Evolutionary conservation across 1,140 invertebrate species (phyloP), one percentile per base, ranked within the genome.

Genomic region (Zaprionus inermis): DNA sequence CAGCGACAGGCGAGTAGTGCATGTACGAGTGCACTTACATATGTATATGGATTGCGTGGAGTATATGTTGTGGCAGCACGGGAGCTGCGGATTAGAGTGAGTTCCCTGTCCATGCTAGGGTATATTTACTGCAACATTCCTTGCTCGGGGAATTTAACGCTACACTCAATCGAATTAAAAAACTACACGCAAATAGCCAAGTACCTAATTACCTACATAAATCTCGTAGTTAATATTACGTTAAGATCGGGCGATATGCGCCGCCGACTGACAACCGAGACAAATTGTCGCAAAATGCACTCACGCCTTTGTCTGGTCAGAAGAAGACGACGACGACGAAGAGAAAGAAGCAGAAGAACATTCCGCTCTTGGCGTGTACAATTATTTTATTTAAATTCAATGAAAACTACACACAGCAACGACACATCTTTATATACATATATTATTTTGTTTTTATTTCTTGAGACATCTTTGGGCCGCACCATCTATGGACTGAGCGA

Each of bases 401-500:
- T 89, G 84, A 75, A 83, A 78, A 80, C 58, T 57, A 82, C 77
- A 82, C 78, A 73, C 38, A 61, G 34, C 18, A 12, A 49, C 78
- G 14, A n/a, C 7, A 44, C 16, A 46, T 32, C n/a, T 63, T 11
- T 12, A 41, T 16, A 16, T 7, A 9, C 0, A 5, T 28, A 51
- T 46, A 56, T 49, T 78, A 61, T 71, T 71, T 24, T 54, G 28
- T 65, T 67, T 73, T 70, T 51, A 67, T 73, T 63, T 57, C 69
- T 78, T 32, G 56, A 30, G 68, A 60, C 74, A 74, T 55, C 51
- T 72, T 72, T 79, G 73, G 63, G 68, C 80, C 84, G 83, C 85
- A 81, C 84, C 84, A 89, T 89, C 85, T 89, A 89, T 84, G 84
- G 84, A 55, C 84, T 80, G 83, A 77, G 79, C 59, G 76, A 72